Evolutionary conservation across 1,140 invertebrate species (phyloP).

Genomic region (Saccostrea glomerata): DNA sequence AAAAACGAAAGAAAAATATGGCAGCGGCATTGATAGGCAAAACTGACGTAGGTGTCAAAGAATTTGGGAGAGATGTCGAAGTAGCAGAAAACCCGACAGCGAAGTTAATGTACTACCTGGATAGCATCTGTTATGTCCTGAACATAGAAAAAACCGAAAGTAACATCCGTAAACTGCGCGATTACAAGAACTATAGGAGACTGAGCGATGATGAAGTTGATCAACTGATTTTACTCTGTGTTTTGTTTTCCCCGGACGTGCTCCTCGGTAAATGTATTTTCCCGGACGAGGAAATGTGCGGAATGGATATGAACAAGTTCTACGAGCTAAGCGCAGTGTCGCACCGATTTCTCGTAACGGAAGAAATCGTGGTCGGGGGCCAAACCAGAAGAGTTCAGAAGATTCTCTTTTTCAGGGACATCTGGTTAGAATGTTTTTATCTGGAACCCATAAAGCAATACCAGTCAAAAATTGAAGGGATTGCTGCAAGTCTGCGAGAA

Average conservation of each 20-base stretch:
- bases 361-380: slow-evolving; percentile 60
- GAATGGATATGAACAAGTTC: slow-evolving; percentile 60
- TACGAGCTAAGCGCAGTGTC: slow-evolving; percentile 58
- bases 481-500: slow-evolving; percentile 41
- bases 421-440: slow-evolving; percentile 55
- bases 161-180: slow-evolving; percentile 51
- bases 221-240: slow-evolving; percentile 52
- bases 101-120: slow-evolving; percentile 65
- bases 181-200: slow-evolving; percentile 50
- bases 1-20: slow-evolving; percentile 31
- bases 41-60: slow-evolving; percentile 56
- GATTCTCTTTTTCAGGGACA: slow-evolving; percentile 54
- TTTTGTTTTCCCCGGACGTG: slow-evolving; percentile 59
- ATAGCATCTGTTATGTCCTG: slow-evolving; percentile 62
- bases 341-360: slow-evolving; percentile 56
- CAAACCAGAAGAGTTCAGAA: slow-evolving; percentile 55
- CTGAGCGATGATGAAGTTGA: slow-evolving; percentile 51
- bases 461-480: slow-evolving; percentile 24
- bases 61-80: slow-evolving; percentile 50
- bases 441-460: slow-evolving; percentile 49
- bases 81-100: slow-evolving; percentile 59
- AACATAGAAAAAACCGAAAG: slow-evolving; percentile 51
- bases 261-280: slow-evolving; percentile 64
- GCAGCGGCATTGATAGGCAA: slow-evolving; percentile 47
- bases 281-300: slow-evolving; percentile 61